These are phyloP conservation scores for Alsophila aescularia DNA, from an alignment of 2,888 invertebrate species.

Conservation along the genomic window DNA sequence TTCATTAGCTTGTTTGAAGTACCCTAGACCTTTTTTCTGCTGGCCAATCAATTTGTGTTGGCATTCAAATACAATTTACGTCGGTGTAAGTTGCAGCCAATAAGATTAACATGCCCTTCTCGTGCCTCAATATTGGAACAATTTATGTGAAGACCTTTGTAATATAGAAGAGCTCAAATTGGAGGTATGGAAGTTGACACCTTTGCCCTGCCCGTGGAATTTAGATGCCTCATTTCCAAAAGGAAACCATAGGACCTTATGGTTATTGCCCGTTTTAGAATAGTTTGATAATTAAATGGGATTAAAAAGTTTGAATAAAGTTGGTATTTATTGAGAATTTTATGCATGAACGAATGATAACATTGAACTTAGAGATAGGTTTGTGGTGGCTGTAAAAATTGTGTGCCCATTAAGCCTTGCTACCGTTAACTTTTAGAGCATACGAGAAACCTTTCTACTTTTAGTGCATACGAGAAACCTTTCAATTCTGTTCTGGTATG, in stretches of 20 bases:
- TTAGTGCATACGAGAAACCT: too few relatives aligned
- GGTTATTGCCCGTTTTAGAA: constrained; percentile 14
- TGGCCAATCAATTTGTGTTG: neutral
- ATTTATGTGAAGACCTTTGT: constrained; percentile 81
- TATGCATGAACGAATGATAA: neutral
- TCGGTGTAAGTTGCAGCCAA: constrained; percentile 56
- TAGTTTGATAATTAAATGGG: constrained; percentile 4
- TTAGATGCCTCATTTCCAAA: constrained; percentile 62
- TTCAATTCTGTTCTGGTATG: too few relatives aligned
- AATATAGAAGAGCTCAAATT: constrained; percentile 80
- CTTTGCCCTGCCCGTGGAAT: constrained; percentile 58
- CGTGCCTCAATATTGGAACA: constrained; percentile 80
- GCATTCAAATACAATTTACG: constrained; percentile 1
- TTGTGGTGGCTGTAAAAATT: too few relatives aligned
- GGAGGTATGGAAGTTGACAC: constrained; percentile 77
- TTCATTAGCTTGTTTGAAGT: too few relatives aligned
- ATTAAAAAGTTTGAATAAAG: neutral
- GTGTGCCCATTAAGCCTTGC: too few relatives aligned
- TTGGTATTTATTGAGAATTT: neutral
- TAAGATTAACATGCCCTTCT: constrained; percentile 74
- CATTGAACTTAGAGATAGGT: neutral
- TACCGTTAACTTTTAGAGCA: too few relatives aligned
- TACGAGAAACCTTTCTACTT: too few relatives aligned
- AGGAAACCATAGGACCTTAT: constrained; percentile 14
- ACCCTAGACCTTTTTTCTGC: too few relatives aligned